Conservation (phyloP, 2,113 vertebrate genomes). For the Prinia subflava region DNA sequence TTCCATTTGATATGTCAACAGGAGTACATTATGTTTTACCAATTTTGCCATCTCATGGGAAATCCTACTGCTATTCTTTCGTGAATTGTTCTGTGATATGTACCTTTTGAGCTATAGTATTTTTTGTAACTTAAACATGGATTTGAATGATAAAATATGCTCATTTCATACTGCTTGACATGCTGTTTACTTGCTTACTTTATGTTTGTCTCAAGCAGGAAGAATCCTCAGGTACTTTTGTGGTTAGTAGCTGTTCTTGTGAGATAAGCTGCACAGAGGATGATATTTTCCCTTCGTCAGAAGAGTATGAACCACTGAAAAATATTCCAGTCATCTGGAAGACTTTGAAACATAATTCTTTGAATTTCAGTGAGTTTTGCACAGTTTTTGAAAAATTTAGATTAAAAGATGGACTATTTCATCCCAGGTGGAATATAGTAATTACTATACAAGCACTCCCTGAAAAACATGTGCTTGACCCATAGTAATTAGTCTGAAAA, state of each 20-base stretch:
- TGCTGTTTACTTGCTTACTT: not conserved
- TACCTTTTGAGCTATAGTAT: not conserved
- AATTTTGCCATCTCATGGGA: not conserved
- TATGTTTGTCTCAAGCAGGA: slow-evolving; percentile 33
- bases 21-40: not conserved
- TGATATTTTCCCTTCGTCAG: not conserved
- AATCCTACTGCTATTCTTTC: not conserved
- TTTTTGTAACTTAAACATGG: not conserved
- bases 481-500: not conserved
- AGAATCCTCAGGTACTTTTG: not conserved
- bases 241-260: slow-evolving; percentile 39
- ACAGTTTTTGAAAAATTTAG: not conserved
- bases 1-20: not conserved
- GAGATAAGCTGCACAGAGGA: not conserved
- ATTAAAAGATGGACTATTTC: not conserved
- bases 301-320: not conserved
- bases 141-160: not conserved
- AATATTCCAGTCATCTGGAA: slow-evolving; percentile 31
- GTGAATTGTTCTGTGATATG: not conserved
- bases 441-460: not conserved
- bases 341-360: not conserved
- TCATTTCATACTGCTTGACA: not conserved
- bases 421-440: not conserved
- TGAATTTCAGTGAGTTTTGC: slow-evolving; percentile 42
- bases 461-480: not conserved